Evolutionary conservation across 2,888 invertebrate genomes (phyloP), one percentile per base, ranked within the genome.

Genomic region (Melanostoma mellinum): DNA sequence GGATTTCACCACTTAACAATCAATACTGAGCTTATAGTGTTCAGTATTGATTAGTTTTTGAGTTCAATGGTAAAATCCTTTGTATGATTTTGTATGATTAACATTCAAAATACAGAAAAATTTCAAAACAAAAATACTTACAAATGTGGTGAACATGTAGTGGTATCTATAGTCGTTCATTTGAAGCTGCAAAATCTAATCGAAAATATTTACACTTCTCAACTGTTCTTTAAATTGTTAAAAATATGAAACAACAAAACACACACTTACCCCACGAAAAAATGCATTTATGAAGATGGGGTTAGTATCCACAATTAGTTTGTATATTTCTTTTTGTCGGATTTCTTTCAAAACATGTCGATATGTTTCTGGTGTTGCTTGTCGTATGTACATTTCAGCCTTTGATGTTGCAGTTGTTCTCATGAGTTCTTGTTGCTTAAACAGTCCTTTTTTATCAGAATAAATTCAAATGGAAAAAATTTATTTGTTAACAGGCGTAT

Each of bases 121-220:
- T 20, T 20, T 20, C 20, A 20, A 20, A 20, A 20, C 20, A 20
- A 20, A 20, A 56, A 30, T 93, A 96, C 97, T 96, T 93, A 97
- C 97, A 91, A 97, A 96, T 3, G 97, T 97, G 10, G 98, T 98
- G 89, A 98, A 98, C 92, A 98, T 96, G 90, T 97, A 98, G 90
- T 98, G 98, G 89, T 97, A 98, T 88, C 97, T 93, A 90, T 97
- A 97, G 89, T 98, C 98, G 89, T 98, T 97, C 98, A 98, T 98
- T 91, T 98, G 97, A 6, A 98, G 93, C 89, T 98, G 97, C 10
- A 98, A 92, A 87, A 98, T 97, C 98, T 98, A 94, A 9, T 73
- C 84, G 33, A 36, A 77, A 44, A 94, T 79, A 73, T 38, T 10
- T 10, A 9, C 4, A 58, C 10, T n/a, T 3, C 56, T 3, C n/a